Evolutionary conservation across 1,140 invertebrate genomes (phyloP), one percentile per base, ranked within the genome.

Genomic region (Drosophila teissieri): DNA sequence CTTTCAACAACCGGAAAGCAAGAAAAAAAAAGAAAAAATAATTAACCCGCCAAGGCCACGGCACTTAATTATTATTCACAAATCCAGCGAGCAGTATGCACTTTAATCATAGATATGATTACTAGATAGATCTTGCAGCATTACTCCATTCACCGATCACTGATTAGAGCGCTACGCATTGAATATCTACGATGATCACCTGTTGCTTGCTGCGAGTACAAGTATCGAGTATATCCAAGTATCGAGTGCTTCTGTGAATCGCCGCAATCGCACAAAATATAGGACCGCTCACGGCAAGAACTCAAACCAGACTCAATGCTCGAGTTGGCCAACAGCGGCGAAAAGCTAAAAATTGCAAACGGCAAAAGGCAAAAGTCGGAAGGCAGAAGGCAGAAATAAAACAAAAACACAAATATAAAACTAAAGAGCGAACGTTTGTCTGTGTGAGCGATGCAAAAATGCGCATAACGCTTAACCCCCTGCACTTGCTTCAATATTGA

Each of bases 231-330:
- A 24, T 24, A 27, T 51, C 17, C 15, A 15, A 8, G n/a, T 61
- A 19, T 39, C 39, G 27, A 8, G 31, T 31, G 31, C 10, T 31
- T 31, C 31, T 31, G 31, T 8, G 31, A 31, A 31, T 31, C 27
- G 27, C 27, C 19, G 17, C 22, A 22, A 22, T 45, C 7, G 17
- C 44, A 19, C 19, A 14, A 22, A 45, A 64, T 27, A 12, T 22
- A 69, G 58, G 37, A 83, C 80, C 74, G 85, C 67, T 72, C 86
- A 53, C 86, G 78, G 68, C 86, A 85, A 90, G 86, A 86, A 90
- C 86, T 78, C 62, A 83, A 90, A 62, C 67, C 73, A 86, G 86
- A 90, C 86, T 90, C 86, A 90, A 70, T 86, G 78, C 72, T 63
- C 61, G 76, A 89, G 73, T 78, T 89, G 84, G 84, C 84, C 68